Evolutionary conservation across 2,797 vertebrate genomes (phyloP).

Genomic region (Zonotrichia albicollis): DNA sequence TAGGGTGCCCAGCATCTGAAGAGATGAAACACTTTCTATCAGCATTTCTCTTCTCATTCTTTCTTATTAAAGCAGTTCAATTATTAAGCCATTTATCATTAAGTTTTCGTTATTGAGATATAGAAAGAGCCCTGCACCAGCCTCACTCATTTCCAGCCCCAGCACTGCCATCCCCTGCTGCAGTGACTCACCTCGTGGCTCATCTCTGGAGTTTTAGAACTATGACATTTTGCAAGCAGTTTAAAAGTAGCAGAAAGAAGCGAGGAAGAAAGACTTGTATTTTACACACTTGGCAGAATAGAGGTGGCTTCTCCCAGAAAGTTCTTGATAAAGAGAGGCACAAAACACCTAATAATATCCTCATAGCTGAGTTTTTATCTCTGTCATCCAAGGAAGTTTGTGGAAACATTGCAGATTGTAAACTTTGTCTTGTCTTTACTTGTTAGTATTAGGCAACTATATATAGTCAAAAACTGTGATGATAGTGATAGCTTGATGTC

Average conservation of each 20-base stretch:
- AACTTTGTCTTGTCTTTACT: not conserved
- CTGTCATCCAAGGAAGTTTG: not conserved
- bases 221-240: not conserved
- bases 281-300: not conserved
- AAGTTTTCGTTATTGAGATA: not conserved
- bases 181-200: accelerated
- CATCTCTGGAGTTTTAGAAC: not conserved
- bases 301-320: not conserved
- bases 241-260: not conserved
- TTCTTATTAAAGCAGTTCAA: not conserved
- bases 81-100: not conserved
- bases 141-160: accelerated
- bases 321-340: not conserved
- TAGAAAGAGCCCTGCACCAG: not conserved
- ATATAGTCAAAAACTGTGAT: not conserved
- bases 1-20: not conserved
- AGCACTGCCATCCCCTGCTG: accelerated
- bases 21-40: not conserved
- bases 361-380: not conserved
- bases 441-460: not conserved
- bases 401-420: not conserved
- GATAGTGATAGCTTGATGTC: not conserved
- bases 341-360: not conserved
- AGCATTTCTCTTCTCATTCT: not conserved
- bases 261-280: not conserved